phyloP scores from a whole-genome alignment of 53 echinoderm and acorn worm species.

The Apostichopus leukothele region DNA sequence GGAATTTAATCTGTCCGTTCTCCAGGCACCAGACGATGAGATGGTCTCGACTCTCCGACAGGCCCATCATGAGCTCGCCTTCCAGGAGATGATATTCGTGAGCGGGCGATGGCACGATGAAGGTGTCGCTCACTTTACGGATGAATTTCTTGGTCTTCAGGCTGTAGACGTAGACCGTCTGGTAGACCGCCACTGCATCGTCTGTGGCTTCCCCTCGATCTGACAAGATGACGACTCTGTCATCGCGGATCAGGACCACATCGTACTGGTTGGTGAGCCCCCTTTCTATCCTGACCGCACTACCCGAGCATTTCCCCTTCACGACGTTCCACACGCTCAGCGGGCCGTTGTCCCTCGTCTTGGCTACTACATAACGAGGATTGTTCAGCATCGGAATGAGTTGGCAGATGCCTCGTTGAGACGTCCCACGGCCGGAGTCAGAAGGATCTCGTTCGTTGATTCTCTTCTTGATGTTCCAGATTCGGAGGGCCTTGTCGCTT shows the following conservation, averaged over 20 bases:
- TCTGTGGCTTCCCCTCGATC: slow-evolving; percentile 83
- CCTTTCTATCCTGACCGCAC: slow-evolving; percentile 82
- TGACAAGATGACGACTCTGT: slow-evolving; percentile 76
- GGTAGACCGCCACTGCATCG: slow-evolving; percentile 73
- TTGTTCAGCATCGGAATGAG: slow-evolving; percentile 86
- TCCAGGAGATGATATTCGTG: slow-evolving; percentile 87
- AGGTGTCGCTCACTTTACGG: slow-evolving; percentile 79
- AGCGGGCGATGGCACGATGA: slow-evolving; percentile 89
- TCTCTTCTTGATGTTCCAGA: slow-evolving; percentile 90
- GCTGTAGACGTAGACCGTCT: slow-evolving; percentile 88
- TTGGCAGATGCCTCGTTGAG: slow-evolving; percentile 61
- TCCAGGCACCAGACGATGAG: slow-evolving; percentile 83
- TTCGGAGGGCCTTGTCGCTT: slow-evolving; percentile 78
- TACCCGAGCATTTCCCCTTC: slow-evolving; percentile 84
- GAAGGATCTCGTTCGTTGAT: slow-evolving; percentile 78
- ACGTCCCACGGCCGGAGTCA: slow-evolving; percentile 43
- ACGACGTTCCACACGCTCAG: slow-evolving; percentile 94
- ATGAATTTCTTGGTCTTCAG: slow-evolving; percentile 90
- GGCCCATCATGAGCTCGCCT: slow-evolving; percentile 80
- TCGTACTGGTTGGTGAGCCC: slow-evolving; percentile 81
- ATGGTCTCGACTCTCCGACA: slow-evolving; percentile 93
- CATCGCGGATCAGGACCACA: slow-evolving; percentile 75
- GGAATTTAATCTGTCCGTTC: slow-evolving; percentile 82
- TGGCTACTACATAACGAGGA: slow-evolving; percentile 90
- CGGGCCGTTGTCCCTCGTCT: slow-evolving; percentile 79